Base-by-base conservation (phyloP, 2,797 vertebrate species). In the Ateles fusciceps region DNA sequence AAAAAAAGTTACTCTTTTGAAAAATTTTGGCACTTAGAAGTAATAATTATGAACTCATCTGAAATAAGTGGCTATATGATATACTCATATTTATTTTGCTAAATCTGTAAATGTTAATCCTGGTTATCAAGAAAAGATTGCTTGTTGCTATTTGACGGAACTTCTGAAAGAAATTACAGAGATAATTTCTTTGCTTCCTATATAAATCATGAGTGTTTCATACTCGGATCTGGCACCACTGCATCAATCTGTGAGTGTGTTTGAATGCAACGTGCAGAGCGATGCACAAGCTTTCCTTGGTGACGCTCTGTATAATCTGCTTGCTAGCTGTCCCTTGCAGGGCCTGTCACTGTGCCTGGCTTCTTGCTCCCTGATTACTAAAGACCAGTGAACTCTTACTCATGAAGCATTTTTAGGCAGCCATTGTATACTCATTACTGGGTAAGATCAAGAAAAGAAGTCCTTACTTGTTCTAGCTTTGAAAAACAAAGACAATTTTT, bases 401-500 rank as follows among this genome's bases (percentile, higher is more conserved):
- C 61, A 12, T 46, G 78, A 96, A 84, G 22, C 19, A 86, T 78
- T 44, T 95, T 55, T 79, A n/a, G 79, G 39, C 28, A 39, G 52
- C 61, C 39, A 79, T 28, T 81, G 50, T 84, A 50, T 92, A 74
- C 42, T 89, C 52, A 52, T 91, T 84, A 84, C 80, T 48, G 80
- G 39, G 7, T 64, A 95, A 94, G 59, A 90, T n/a, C 75, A 91
- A 59, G 74, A 91, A 92, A 95, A 92, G 48, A 96, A 93, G 52
- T 68, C 78, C 75, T 81, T 46, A 86, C 36, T 95, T 94, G n/a
- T 78, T 96, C 52, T 21, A 91, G 46, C 52, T 96, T 90, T 97
- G 36, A 92, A 96, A 98, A 96, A 50, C 55, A 59, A 96, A 93
- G 84, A 81, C 48, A 85, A 52, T 36, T 96, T 96, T 93, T 96